Evolutionary conservation across 2,888 invertebrate species (phyloP).

Genomic region (Noctua pronuba): DNA sequence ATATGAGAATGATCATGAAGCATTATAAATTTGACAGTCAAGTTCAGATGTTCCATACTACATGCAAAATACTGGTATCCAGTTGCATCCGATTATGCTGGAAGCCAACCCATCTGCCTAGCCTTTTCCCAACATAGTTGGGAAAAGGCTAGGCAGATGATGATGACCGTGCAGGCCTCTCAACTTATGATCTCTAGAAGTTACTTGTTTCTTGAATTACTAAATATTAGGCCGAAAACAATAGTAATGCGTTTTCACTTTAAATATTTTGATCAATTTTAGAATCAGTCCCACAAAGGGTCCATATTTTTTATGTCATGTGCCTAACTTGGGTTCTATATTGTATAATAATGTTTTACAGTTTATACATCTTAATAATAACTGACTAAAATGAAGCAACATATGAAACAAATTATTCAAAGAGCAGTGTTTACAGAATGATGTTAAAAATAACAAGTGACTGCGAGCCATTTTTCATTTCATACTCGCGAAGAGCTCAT

Average conservation of each 20-base stretch:
- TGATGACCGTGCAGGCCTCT: neutral
- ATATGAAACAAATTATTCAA: conserved; percentile 25
- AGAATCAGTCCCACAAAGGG: neutral
- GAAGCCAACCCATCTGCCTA: too few relatives aligned
- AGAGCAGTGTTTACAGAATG: conserved; percentile 34
- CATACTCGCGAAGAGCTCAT: conserved; percentile 45
- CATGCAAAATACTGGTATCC: neutral
- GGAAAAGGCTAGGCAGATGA: neutral
- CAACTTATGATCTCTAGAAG: neutral
- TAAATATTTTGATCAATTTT: neutral
- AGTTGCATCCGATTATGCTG: neutral
- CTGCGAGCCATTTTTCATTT: conserved; percentile 54
- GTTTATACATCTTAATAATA: neutral
- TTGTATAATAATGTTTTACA: neutral
- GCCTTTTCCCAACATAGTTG: neutral
- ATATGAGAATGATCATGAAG: neutral
- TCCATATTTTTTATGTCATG: neutral
- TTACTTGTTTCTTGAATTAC: neutral
- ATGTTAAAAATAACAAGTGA: conserved; percentile 55
- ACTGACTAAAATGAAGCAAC: neutral
- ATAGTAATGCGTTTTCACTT: neutral
- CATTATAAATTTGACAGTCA: neutral
- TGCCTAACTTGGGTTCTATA: neutral
- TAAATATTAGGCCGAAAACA: neutral
- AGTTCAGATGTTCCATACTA: neutral